Conservation (phyloP, 2,797 vertebrate species). For the Taeniopygia guttata region DNA sequence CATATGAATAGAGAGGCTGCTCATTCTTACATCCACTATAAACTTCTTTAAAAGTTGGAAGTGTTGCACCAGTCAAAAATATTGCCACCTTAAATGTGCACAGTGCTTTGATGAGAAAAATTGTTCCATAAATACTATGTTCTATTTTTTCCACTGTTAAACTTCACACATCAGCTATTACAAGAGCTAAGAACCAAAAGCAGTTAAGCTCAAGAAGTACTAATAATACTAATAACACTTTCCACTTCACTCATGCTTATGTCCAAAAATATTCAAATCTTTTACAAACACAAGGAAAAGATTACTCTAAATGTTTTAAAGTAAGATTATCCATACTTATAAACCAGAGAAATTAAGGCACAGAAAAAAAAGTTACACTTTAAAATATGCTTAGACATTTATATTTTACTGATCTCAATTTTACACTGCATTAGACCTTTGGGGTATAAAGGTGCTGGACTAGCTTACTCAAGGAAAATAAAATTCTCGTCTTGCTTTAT, state of each 20-base stretch:
- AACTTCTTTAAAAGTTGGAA: not conserved
- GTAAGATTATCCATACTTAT: not conserved
- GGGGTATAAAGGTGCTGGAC: not conserved
- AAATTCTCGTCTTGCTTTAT: not conserved
- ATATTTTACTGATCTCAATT: not conserved
- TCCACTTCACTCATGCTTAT: not conserved
- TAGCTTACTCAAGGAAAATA: not conserved
- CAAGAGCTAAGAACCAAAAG: not conserved
- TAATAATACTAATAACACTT: conserved; percentile 18
- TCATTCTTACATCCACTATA: not conserved
- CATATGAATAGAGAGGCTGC: not conserved
- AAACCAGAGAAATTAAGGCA: not conserved
- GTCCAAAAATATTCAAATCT: not conserved
- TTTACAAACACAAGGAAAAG: not conserved
- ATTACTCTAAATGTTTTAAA: not conserved
- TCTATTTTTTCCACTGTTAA: conserved; percentile 1
- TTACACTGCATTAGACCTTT: not conserved
- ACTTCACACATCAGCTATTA: conserved; percentile 1
- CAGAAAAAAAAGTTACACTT: not conserved
- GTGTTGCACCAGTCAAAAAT: not conserved
- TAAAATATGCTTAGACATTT: not conserved
- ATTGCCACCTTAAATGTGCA: not conserved
- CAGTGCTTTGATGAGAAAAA: conserved; percentile 25
- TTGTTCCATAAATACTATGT: conserved; percentile 6
- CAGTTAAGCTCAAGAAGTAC: not conserved